Evolutionary conservation across 2,888 invertebrate species (phyloP).

Genomic region (Eulithis testata): DNA sequence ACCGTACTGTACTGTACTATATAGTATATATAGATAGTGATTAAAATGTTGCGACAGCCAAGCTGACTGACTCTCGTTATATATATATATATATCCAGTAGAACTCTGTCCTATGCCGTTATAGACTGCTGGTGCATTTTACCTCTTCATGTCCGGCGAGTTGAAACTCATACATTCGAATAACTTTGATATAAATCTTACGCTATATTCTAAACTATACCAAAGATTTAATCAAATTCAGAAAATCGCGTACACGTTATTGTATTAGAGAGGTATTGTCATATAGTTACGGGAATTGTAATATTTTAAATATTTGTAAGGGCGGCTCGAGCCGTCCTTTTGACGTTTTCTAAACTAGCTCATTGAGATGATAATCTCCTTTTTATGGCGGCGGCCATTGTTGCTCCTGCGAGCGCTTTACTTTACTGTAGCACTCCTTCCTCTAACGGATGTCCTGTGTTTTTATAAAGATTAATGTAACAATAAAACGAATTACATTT

Average conservation of each 20-base stretch:
- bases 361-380: constrained; percentile 30
- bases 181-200: constrained; percentile 42
- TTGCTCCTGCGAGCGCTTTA: constrained; percentile 3
- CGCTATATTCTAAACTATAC: constrained; percentile 54
- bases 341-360: constrained; percentile 28
- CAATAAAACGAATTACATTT: constrained; percentile 43
- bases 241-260: constrained; percentile 46
- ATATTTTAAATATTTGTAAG: constrained; percentile 28
- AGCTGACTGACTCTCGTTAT: constrained; percentile 5
- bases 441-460: constrained; percentile 33
- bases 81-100: no score
- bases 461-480: constrained; percentile 42
- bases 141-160: constrained; percentile 29
- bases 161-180: constrained; percentile 38
- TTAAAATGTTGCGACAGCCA: neutral
- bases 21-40: neutral
- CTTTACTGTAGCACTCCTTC: constrained; percentile 2
- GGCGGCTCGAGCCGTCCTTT: constrained; percentile 27
- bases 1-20: no score
- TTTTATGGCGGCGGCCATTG: constrained; percentile 30
- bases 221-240: constrained; percentile 61
- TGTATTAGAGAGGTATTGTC: constrained; percentile 41
- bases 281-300: constrained; percentile 23
- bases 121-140: constrained; percentile 24
- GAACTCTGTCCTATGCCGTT: neutral